Evolutionary conservation across 2,888 invertebrate species (phyloP).

Genomic region (Euplexia lucipara): DNA sequence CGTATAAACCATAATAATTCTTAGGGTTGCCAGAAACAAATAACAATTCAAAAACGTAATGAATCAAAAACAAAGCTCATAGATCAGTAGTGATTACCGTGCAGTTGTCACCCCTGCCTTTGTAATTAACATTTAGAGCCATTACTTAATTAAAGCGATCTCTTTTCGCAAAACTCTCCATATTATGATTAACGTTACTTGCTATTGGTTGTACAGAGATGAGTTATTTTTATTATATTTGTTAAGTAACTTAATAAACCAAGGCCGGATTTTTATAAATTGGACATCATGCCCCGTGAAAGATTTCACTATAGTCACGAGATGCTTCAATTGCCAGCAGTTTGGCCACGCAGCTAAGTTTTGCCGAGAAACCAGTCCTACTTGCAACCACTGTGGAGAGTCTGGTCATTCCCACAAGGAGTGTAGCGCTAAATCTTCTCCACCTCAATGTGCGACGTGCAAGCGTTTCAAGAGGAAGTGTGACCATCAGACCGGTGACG

Average conservation of each 20-base stretch:
- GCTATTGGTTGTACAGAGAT: slow-evolving; percentile 29
- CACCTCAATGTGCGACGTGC: no score
- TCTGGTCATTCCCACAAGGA: no score
- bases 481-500: no score
- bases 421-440: no score
- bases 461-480: no score
- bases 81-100: slow-evolving; percentile 67
- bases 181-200: slow-evolving; percentile 70
- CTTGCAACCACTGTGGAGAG: no score
- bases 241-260: slow-evolving; percentile 4
- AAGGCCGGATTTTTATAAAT: no score
- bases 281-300: no score
- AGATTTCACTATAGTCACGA: no score
- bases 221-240: slow-evolving; percentile 41
- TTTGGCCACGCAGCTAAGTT: no score
- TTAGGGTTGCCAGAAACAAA: slow-evolving; percentile 24
- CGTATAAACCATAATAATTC: neutral
- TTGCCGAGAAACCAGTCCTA: no score
- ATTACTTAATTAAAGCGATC: slow-evolving; percentile 95
- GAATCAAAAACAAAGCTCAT: slow-evolving; percentile 64
- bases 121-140: slow-evolving; percentile 94
- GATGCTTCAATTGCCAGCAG: no score
- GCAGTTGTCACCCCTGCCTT: slow-evolving; percentile 86
- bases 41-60: slow-evolving; percentile 63
- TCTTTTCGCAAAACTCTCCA: slow-evolving; percentile 75